Evolutionary conservation across 2,113 vertebrate genomes (phyloP).

Genomic region (Riparia riparia): DNA sequence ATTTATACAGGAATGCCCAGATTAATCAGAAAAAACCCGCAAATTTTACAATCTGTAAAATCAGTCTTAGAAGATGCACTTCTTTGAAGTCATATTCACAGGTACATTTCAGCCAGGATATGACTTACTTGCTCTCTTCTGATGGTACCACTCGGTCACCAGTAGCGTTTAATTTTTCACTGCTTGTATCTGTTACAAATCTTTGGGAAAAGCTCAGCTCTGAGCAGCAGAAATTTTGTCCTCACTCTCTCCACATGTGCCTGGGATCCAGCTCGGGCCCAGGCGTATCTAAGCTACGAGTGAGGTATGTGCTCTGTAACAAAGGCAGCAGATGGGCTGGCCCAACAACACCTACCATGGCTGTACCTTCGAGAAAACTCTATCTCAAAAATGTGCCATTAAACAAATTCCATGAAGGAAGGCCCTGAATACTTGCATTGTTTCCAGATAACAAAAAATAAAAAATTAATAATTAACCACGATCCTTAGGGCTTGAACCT

Average conservation of each 20-base stretch:
- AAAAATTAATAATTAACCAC: not conserved
- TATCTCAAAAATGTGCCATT: not conserved
- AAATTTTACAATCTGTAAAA: not conserved
- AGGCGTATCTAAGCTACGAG: not conserved
- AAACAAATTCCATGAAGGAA: not conserved
- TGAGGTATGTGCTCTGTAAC: not conserved
- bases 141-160: not conserved
- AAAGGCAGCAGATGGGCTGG: not conserved
- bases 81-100: not conserved
- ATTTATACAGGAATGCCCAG: not conserved
- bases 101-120: not conserved
- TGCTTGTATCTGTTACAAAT: not conserved
- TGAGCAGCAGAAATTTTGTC: not conserved
- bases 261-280: not conserved
- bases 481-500: not conserved
- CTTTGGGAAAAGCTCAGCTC: not conserved
- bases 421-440: not conserved
- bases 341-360: not conserved
- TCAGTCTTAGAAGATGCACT: not conserved
- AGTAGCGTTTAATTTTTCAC: not conserved
- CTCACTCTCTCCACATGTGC: not conserved
- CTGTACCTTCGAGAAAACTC: not conserved
- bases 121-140: not conserved
- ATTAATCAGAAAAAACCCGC: not conserved
- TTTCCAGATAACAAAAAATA: not conserved